These are phyloP conservation scores for Ibidorhyncha struthersii DNA, from an alignment of 2,113 vertebrate genomes.

Conservation along the genomic window DNA sequence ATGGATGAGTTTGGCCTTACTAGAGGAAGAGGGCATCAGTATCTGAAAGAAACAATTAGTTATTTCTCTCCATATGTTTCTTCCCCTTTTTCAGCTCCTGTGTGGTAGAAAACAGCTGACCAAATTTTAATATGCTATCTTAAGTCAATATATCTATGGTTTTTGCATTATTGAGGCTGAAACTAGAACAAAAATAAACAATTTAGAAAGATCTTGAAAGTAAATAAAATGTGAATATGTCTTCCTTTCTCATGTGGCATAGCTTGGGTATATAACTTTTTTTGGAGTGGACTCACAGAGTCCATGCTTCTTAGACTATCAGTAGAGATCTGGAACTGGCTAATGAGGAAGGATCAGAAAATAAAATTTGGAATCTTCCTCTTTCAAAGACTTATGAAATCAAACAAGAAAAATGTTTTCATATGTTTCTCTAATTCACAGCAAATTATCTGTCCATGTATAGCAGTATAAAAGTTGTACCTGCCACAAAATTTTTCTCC, in stretches of 20 bases:
- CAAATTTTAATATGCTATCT: not conserved
- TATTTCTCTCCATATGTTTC: not conserved
- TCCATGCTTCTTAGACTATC: not conserved
- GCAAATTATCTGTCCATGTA: not conserved
- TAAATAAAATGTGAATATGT: not conserved
- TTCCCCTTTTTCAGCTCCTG: not conserved
- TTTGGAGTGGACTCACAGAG: not conserved
- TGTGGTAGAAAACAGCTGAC: not conserved
- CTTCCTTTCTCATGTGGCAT: not conserved
- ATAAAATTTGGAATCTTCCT: not conserved
- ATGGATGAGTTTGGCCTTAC: not conserved
- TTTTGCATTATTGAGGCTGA: not conserved
- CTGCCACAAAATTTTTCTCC: not conserved
- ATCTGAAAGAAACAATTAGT: not conserved
- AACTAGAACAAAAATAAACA: not conserved
- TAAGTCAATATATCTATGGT: not conserved
- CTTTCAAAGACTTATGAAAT: not conserved
- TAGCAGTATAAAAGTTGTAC: not conserved
- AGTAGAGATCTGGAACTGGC: not conserved
- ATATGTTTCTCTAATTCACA: not conserved
- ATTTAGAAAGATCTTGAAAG: not conserved
- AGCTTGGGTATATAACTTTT: rapidly evolving
- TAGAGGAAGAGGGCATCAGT: not conserved
- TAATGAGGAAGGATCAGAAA: not conserved
- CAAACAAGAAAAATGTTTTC: not conserved